Conservation (phyloP, 1,140 invertebrate species). For the Nasonia longicornis region DNA sequence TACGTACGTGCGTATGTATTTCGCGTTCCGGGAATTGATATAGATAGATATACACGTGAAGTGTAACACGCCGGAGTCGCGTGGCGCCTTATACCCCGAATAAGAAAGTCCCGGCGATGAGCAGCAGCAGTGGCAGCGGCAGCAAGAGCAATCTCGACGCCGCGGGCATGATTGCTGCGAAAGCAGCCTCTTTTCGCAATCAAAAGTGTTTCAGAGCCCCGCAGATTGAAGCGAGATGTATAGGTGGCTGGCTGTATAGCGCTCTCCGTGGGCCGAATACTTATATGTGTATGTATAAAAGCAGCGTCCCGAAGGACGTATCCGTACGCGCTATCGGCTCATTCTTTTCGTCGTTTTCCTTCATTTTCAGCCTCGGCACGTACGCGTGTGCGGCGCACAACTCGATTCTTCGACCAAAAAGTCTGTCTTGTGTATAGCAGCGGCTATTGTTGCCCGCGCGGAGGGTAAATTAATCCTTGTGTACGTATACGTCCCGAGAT, state of each 20-base stretch:
- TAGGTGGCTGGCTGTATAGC: background rate
- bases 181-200: slow-evolving; percentile 13
- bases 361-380: no score
- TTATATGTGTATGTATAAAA: background rate
- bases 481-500: no score
- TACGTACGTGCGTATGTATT: background rate
- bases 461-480: background rate
- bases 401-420: background rate
- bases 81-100: background rate
- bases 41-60: background rate
- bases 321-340: background rate
- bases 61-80: background rate
- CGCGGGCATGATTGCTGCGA: slow-evolving; percentile 21
- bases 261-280: background rate
- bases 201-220: slow-evolving; percentile 16
- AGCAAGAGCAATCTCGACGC: slow-evolving; percentile 12
- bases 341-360: background rate
- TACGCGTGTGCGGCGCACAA: background rate
- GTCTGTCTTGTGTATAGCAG: background rate
- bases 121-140: background rate
- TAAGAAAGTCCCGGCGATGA: slow-evolving; percentile 15
- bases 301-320: background rate
- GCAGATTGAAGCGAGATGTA: background rate
- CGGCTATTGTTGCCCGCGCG: background rate
- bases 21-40: no score